phyloP scores from a whole-genome alignment of 2,888 invertebrate genomes.

The Galeopsomyia nigrocyanea region DNA sequence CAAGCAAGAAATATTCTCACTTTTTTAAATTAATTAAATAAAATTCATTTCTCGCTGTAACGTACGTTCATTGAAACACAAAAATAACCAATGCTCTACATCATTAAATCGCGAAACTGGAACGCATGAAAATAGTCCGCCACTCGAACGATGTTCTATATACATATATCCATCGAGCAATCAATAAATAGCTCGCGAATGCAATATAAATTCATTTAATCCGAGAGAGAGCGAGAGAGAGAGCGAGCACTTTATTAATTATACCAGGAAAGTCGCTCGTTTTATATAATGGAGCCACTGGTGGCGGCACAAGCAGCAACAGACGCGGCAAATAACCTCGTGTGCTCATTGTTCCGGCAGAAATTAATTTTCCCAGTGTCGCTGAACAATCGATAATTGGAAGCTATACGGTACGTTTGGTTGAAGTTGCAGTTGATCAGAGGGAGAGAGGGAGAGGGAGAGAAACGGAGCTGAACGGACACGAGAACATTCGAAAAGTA shows the following conservation, averaged over 20 bases:
- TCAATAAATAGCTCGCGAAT: conserved; percentile 19
- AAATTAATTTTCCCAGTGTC: conserved; percentile 23
- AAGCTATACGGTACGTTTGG: neutral
- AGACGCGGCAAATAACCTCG: neutral
- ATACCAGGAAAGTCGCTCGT: neutral
- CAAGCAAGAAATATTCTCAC: no score
- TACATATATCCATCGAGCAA: neutral
- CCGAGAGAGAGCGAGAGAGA: no score
- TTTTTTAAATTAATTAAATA: no score
- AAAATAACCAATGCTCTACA: no score
- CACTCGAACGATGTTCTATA: no score
- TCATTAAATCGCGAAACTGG: no score
- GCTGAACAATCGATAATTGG: no score
- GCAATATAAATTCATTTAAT: conserved; percentile 29
- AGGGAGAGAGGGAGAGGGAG: neutral
- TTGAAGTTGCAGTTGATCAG: no score
- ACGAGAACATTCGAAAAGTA: no score
- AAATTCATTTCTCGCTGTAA: no score
- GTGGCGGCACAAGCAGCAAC: neutral
- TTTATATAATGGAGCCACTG: conserved; percentile 27
- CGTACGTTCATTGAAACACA: no score
- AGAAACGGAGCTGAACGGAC: conserved; percentile 13
- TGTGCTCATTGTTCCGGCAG: conserved; percentile 13
- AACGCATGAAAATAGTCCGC: no score
- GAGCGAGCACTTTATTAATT: conserved; percentile 35